Percentiles rank a stretch among this genome's conserved stretches.
Evolutionary conservation across 64 coral and sea anemone genomes (phyloP).

Genomic region (Montipora capricornis): DNA sequence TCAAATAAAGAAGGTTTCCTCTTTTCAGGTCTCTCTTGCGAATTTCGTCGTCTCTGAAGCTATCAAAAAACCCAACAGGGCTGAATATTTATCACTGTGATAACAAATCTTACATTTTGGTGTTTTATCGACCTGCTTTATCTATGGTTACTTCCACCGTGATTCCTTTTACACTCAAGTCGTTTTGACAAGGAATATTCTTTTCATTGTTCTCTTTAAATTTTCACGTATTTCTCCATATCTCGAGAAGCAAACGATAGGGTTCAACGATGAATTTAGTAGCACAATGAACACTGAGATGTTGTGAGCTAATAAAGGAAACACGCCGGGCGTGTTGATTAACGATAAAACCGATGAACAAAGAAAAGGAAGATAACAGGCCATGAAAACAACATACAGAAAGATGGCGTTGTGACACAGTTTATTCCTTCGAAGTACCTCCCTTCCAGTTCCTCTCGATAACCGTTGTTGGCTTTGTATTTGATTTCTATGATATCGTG

Average conservation of each 20-base stretch:
- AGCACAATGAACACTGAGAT: conserved; percentile 2
- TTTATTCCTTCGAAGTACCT: not conserved
- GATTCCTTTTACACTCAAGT: not conserved
- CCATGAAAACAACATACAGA: not conserved
- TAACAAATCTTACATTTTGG: too few relatives aligned
- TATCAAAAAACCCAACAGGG: too few relatives aligned
- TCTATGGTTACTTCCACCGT: not conserved
- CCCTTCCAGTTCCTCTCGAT: not conserved
- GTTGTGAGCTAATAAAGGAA: not conserved
- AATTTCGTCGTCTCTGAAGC: too few relatives aligned
- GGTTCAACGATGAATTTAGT: conserved; percentile 43
- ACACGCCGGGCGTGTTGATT: not conserved
- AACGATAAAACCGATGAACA: not conserved
- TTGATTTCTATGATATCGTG: conserved; percentile 11
- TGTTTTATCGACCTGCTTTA: too few relatives aligned
- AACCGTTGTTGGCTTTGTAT: conserved; percentile 27
- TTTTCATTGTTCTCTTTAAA: not conserved
- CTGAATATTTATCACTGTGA: too few relatives aligned
- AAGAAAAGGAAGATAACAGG: conserved; percentile 24
- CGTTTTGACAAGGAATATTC: not conserved
- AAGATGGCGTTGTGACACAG: not conserved
- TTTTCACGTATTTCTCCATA: conserved; percentile 38
- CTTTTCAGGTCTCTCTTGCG: too few relatives aligned
- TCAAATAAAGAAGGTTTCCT: too few relatives aligned
- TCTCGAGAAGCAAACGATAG: conserved; percentile 39